Conservation (phyloP, 2,888 invertebrate genomes). For the Agriopis marginaria region DNA sequence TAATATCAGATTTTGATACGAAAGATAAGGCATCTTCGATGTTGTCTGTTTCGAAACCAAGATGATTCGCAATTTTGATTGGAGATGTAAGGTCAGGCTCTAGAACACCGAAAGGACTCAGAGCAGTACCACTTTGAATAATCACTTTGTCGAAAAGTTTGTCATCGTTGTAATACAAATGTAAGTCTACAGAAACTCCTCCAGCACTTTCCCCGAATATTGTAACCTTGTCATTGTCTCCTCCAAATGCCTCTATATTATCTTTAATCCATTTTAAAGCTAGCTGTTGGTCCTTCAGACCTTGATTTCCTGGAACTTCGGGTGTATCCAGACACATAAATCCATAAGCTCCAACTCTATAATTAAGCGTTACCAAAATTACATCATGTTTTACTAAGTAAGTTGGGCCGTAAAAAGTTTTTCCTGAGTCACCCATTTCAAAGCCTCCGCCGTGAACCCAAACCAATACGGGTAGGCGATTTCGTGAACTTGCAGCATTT, state of each 20-base stretch:
- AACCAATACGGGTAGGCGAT: slow-evolving; percentile 45
- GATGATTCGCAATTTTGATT: slow-evolving; percentile 49
- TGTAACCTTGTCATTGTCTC: slow-evolving; percentile 51
- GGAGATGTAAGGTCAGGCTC: slow-evolving; percentile 45
- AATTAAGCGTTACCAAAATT: slow-evolving; percentile 56
- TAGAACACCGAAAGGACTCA: slow-evolving; percentile 39
- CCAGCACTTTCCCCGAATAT: slow-evolving; percentile 58
- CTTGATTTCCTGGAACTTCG: slow-evolving; percentile 59
- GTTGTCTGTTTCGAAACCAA: slow-evolving; percentile 52
- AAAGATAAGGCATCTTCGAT: slow-evolving; percentile 51
- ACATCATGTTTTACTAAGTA: slow-evolving; percentile 47
- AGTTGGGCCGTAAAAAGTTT: slow-evolving; percentile 28
- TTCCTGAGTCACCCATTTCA: slow-evolving; percentile 20
- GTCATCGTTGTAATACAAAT: slow-evolving; percentile 49
- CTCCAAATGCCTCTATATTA: slow-evolving; percentile 57
- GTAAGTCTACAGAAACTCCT: slow-evolving; percentile 49
- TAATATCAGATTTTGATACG: slow-evolving; percentile 38
- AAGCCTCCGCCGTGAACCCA: slow-evolving; percentile 47
- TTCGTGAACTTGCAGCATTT: slow-evolving; percentile 35
- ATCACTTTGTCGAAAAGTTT: slow-evolving; percentile 53
- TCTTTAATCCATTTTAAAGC: slow-evolving; percentile 57
- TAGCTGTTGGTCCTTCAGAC: slow-evolving; percentile 55
- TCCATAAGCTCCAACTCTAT: slow-evolving; percentile 38
- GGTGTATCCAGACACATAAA: slow-evolving; percentile 43
- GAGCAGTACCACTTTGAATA: slow-evolving; percentile 53